Percentiles rank a stretch among this genome's conserved stretches.
Conservation (phyloP, 2,797 vertebrate genomes). For the Poeciliopsis gracilis region DNA sequence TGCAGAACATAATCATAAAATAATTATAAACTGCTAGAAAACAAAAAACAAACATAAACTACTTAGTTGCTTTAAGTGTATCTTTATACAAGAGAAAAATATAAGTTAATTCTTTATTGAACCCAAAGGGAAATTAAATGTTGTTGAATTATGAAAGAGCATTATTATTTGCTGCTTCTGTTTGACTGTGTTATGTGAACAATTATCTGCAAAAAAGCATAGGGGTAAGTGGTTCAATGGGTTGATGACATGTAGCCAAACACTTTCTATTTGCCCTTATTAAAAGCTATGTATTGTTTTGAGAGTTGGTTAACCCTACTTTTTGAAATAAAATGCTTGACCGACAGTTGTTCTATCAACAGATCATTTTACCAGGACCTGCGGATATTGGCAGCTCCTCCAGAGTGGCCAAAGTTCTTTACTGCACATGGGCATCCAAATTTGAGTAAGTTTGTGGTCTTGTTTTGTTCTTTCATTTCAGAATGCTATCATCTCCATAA, state of each 20-base stretch:
- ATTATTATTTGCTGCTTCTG: neutral
- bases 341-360: neutral
- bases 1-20: conserved; percentile 9
- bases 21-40: neutral
- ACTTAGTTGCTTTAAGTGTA: neutral
- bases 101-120: too few relatives aligned
- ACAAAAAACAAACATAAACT: neutral
- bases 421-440: neutral
- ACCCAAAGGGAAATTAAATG: too few relatives aligned
- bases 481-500: neutral
- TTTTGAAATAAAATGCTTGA: neutral
- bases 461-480: neutral
- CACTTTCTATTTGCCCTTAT: too few relatives aligned
- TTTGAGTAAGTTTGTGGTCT: neutral
- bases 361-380: neutral
- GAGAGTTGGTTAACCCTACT: too few relatives aligned
- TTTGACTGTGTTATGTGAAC: neutral
- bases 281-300: too few relatives aligned
- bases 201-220: neutral
- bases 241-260: too few relatives aligned
- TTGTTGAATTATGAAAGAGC: too few relatives aligned
- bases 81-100: neutral
- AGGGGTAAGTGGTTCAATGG: neutral
- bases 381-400: neutral
- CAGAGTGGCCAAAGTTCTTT: neutral